These are phyloP conservation scores for honey bee (Apis mellifera) DNA, from an alignment of 1,140 invertebrate genomes.

Conservation along the genomic window DNA sequence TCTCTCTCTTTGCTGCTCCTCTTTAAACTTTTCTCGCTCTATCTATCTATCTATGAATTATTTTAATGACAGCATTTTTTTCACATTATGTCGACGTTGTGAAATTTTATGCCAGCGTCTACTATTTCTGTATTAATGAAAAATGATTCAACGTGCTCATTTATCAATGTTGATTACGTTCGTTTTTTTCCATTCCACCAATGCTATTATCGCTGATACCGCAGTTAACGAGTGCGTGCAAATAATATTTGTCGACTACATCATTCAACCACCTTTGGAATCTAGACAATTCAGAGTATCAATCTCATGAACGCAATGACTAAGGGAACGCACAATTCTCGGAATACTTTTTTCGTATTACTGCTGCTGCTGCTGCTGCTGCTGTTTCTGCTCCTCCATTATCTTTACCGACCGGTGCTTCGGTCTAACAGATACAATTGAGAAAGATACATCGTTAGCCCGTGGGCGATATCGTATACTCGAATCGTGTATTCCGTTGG, in stretches of 20 bases:
- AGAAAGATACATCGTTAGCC: conserved; percentile 23
- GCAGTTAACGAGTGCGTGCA: conserved; percentile 48
- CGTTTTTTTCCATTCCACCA: conserved; percentile 53
- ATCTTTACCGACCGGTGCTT: conserved; percentile 32
- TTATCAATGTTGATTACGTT: conserved; percentile 64
- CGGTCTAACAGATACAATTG: conserved; percentile 31
- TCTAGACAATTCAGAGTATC: conserved; percentile 56
- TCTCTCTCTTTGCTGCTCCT: neutral
- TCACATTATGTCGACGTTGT: neutral
- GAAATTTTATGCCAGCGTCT: conserved; percentile 19
- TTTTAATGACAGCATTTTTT: conserved; percentile 20
- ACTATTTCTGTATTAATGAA: conserved; percentile 37
- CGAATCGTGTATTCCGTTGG: conserved; percentile 44
- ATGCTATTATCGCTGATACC: conserved; percentile 56
- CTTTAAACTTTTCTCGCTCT: neutral
- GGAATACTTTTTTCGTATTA: conserved; percentile 38
- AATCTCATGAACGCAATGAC: conserved; percentile 48
- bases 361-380: neutral
- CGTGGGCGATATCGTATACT: conserved; percentile 37
- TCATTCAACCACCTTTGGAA: conserved; percentile 50
- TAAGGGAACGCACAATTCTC: conserved; percentile 38
- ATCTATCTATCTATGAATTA: neutral
- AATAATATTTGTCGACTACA: conserved; percentile 52
- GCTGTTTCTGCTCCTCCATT: conserved; percentile 26
- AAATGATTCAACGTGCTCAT: conserved; percentile 40